phyloP scores from a whole-genome alignment of 1,140 invertebrate species.

The Nymphalis io region DNA sequence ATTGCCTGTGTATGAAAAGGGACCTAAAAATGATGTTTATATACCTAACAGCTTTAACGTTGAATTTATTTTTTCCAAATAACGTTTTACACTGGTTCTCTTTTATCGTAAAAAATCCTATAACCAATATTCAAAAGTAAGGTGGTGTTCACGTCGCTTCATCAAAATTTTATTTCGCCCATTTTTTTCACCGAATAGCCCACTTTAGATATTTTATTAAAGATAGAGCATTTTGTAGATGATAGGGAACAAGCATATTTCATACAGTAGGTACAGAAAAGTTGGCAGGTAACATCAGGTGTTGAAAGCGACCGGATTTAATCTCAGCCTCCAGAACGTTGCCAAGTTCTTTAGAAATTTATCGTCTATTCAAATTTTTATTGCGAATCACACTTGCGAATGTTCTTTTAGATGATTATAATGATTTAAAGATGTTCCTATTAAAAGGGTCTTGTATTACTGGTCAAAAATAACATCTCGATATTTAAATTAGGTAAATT shows the following conservation, averaged over 20 bases:
- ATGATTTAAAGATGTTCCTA: neutral
- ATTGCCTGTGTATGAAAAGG: slow-evolving; percentile 7
- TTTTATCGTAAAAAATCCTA: slow-evolving; percentile 5
- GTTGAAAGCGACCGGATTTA: slow-evolving; percentile 51
- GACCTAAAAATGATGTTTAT: neutral
- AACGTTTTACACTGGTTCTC: neutral
- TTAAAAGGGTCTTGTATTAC: neutral
- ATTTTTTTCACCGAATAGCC: slow-evolving; percentile 17
- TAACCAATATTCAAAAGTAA: slow-evolving; percentile 4
- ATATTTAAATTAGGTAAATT: neutral
- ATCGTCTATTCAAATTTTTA: slow-evolving; percentile 46
- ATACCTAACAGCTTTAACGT: neutral
- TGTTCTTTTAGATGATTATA: slow-evolving; percentile 13
- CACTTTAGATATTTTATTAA: slow-evolving; percentile 35
- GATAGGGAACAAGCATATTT: slow-evolving; percentile 38
- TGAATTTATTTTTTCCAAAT: neutral
- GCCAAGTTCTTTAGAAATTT: slow-evolving; percentile 55
- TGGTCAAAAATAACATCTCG: no score
- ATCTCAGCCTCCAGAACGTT: slow-evolving; percentile 48
- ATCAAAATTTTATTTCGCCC: slow-evolving; percentile 16
- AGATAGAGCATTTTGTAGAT: slow-evolving; percentile 19
- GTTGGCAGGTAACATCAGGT: slow-evolving; percentile 56
- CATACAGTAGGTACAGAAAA: slow-evolving; percentile 39
- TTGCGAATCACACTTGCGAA: slow-evolving; percentile 31
- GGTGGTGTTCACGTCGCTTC: neutral